phyloP scores from a whole-genome alignment of 2,797 vertebrate genomes.

The Vipera ursinii region DNA sequence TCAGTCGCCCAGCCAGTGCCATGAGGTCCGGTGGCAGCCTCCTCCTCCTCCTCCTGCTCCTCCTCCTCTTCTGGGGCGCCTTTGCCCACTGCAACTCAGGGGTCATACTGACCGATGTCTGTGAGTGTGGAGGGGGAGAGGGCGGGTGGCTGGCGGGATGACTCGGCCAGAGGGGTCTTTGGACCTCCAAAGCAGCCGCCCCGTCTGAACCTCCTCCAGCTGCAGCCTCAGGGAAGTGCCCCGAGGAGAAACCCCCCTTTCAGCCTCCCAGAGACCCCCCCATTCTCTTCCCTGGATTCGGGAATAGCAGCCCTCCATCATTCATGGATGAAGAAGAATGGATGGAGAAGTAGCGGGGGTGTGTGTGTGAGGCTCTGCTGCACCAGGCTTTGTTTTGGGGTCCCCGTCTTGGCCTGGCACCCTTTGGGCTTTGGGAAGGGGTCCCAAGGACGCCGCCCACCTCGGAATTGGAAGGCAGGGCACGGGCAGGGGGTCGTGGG shows the following conservation, averaged over 20 bases:
- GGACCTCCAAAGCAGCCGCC: background rate
- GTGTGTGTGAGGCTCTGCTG: background rate
- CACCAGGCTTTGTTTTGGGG: background rate
- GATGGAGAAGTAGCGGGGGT: background rate
- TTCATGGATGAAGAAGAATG: too few relatives aligned
- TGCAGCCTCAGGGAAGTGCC: background rate
- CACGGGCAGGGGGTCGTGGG: background rate
- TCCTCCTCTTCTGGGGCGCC: background rate
- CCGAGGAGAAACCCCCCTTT: background rate
- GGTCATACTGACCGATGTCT: background rate
- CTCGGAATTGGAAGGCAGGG: background rate
- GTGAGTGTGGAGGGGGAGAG: background rate
- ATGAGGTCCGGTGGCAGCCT: background rate
- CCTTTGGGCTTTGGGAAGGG: background rate
- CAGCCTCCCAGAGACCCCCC: background rate
- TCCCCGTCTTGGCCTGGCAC: background rate
- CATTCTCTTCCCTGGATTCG: background rate
- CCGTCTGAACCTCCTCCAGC: too few relatives aligned
- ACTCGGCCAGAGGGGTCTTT: background rate
- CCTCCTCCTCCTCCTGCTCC: background rate
- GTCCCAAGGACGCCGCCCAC: background rate
- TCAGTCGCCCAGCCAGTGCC: background rate
- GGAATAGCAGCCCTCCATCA: background rate
- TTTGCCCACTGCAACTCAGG: background rate
- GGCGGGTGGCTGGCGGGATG: background rate